A percentile compares a stretch with the other conserved stretches of the same genome.
Conservation (phyloP, 2,113 vertebrate species). For the Gorsachius goisagi region DNA sequence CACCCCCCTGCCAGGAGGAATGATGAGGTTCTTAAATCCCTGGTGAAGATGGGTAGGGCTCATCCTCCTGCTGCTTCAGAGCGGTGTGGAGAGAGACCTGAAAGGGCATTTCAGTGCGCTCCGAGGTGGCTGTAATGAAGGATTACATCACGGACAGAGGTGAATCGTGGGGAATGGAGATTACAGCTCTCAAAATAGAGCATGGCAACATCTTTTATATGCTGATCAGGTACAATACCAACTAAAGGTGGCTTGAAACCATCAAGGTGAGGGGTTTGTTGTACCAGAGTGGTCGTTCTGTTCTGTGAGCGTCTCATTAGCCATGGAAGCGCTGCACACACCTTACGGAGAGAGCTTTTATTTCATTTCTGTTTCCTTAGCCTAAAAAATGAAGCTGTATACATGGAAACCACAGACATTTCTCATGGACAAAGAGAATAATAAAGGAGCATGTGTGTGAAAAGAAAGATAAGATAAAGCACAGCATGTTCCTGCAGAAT, state of each 20-base stretch:
- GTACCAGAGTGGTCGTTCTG: background rate
- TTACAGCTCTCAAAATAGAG: background rate
- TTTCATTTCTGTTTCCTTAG: constrained; percentile 43
- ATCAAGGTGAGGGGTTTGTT: rapidly evolving
- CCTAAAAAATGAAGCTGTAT: constrained; percentile 42
- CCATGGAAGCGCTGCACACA: background rate
- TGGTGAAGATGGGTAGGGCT: background rate
- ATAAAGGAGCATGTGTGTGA: background rate
- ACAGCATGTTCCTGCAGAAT: constrained; percentile 5
- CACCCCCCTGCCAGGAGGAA: background rate
- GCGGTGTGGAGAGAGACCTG: background rate
- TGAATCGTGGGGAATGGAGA: background rate
- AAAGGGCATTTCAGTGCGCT: background rate
- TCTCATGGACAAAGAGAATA: background rate
- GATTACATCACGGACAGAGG: background rate
- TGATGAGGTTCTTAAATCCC: background rate
- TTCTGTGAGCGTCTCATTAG: background rate
- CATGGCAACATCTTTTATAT: background rate
- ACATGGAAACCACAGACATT: constrained; percentile 10
- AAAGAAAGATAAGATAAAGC: constrained; percentile 1
- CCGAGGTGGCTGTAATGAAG: background rate
- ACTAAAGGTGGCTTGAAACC: background rate
- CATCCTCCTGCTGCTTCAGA: background rate
- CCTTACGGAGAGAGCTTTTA: constrained; percentile 18
- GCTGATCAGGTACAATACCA: background rate